phyloP scores from a whole-genome alignment of 2,797 vertebrate species.

The Rhabdophis nuchalis region DNA sequence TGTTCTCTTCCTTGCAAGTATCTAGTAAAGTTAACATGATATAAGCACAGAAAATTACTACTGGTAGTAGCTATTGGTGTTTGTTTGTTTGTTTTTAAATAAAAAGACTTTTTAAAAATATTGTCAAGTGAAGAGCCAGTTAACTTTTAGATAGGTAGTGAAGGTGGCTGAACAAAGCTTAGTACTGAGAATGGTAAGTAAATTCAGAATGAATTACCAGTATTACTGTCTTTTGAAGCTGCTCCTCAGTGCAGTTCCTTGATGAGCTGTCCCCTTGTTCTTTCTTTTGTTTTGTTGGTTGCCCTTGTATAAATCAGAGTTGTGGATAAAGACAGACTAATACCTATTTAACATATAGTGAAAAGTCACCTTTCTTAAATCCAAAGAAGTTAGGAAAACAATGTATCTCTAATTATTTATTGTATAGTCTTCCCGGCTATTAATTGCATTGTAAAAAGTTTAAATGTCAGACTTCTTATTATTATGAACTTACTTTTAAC shows the following conservation, averaged over 20 bases:
- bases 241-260: conserved; percentile 26
- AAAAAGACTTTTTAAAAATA: conserved; percentile 28
- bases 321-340: conserved; percentile 28
- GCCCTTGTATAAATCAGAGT: conserved; percentile 39
- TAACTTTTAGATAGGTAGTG: conserved; percentile 42
- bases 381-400: conserved; percentile 6
- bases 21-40: conserved; percentile 24
- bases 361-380: conserved; percentile 30
- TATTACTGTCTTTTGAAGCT: conserved; percentile 11
- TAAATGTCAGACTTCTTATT: conserved; percentile 34
- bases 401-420: conserved; percentile 34
- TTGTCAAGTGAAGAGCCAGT: conserved; percentile 17
- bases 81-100: conserved; percentile 17
- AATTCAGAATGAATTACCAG: conserved; percentile 16
- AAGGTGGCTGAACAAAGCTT: conserved; percentile 3
- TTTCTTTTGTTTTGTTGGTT: conserved; percentile 8
- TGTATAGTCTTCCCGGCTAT: conserved; percentile 43
- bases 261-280: background rate
- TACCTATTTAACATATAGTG: conserved; percentile 40
- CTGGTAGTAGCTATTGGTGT: background rate
- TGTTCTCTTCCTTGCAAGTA: conserved; percentile 22
- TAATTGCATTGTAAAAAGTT: conserved; percentile 45
- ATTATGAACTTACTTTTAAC: conserved; percentile 36
- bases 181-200: background rate
- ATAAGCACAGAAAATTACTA: background rate